A percentile compares a stretch with the other conserved stretches of the same genome.
phyloP scores from a whole-genome alignment of 2,797 vertebrate species.

The Vireo griseus region DNA sequence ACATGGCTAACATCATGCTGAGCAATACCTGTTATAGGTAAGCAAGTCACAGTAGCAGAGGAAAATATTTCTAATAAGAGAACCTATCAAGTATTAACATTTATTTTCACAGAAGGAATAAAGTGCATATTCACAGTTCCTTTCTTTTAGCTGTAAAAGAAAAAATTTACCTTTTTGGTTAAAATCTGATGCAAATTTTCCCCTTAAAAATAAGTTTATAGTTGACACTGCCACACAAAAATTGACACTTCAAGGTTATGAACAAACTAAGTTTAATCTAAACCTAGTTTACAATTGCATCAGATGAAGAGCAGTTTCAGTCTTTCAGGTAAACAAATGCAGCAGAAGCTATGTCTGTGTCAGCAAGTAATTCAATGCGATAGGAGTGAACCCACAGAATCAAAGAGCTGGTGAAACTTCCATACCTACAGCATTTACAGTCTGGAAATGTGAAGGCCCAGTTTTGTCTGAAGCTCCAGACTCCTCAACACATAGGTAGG shows the following conservation, averaged over 20 bases:
- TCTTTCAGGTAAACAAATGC: neutral
- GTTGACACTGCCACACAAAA: slow-evolving; percentile 5
- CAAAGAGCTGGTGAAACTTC: neutral
- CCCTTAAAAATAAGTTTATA: neutral
- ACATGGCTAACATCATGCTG: neutral
- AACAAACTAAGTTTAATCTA: slow-evolving; percentile 59
- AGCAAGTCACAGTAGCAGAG: neutral
- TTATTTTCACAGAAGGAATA: neutral
- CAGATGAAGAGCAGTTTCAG: slow-evolving; percentile 28
- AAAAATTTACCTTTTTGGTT: neutral
- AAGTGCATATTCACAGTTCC: neutral
- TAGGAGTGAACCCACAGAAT: neutral
- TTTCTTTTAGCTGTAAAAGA: neutral
- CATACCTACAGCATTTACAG: neutral
- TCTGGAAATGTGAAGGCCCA: neutral
- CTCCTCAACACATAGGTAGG: accelerated
- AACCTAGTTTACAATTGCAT: slow-evolving; percentile 40
- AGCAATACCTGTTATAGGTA: neutral
- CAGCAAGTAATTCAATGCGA: neutral
- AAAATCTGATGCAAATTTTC: neutral
- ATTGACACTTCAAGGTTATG: slow-evolving; percentile 4
- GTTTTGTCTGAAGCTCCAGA: neutral
- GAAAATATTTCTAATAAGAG: neutral
- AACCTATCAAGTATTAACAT: neutral
- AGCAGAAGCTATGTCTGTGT: neutral